A percentile compares a stretch with the other conserved stretches of the same genome.
Evolutionary conservation across 2,888 invertebrate genomes (phyloP).

Genomic region (Nasonia oneida): DNA sequence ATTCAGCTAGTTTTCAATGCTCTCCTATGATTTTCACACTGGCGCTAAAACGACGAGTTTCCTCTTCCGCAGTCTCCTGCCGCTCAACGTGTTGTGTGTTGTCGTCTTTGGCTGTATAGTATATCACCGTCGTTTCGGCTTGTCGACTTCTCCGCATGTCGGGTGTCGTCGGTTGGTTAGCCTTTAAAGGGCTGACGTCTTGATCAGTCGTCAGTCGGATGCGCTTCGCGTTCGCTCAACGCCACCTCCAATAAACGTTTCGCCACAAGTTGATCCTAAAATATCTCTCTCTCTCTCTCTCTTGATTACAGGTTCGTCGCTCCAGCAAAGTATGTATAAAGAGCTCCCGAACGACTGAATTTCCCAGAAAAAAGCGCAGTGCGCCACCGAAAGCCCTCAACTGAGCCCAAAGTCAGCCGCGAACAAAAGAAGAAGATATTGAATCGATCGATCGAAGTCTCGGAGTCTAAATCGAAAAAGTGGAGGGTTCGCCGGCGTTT

Average conservation of each 20-base stretch:
- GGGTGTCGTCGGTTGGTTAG: neutral
- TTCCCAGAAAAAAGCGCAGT: neutral
- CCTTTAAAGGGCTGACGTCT: neutral
- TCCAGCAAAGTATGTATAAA: neutral
- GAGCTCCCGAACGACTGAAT: neutral
- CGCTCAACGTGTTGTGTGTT: conserved; percentile 19
- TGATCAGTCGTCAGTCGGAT: neutral
- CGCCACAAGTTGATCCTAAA: neutral
- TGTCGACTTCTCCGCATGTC: neutral
- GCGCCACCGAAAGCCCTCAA: neutral
- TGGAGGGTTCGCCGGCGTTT: conserved; percentile 57
- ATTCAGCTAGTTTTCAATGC: neutral
- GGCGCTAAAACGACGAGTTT: neutral
- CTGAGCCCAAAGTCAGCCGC: neutral
- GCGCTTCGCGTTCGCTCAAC: neutral
- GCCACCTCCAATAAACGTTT: neutral
- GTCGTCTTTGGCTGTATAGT: conserved; percentile 4
- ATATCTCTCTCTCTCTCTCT: neutral
- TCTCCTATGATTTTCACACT: neutral
- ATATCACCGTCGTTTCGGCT: neutral
- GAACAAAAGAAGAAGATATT: neutral
- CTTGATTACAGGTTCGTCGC: neutral
- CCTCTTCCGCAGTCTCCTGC: neutral
- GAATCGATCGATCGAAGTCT: neutral
- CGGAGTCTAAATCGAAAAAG: conserved; percentile 25